Evolutionary conservation across 2,113 vertebrate genomes (phyloP), one percentile per base, ranked within the genome.

Genomic region (Ornithorhynchus anatinus): DNA sequence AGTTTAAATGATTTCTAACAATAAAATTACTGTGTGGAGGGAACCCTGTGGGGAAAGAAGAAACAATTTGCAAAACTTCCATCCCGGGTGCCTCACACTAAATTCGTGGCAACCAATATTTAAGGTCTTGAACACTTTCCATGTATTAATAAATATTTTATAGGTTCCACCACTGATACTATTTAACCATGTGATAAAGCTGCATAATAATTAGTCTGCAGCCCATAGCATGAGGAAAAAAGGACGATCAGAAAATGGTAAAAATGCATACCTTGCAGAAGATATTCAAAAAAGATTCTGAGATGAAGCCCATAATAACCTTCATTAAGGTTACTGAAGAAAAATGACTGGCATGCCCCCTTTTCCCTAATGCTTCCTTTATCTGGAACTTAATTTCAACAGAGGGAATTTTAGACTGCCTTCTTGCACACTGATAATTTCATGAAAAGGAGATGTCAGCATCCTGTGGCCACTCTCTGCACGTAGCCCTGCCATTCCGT

Each of bases 71-170:
- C 32, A 63, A 44, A 62, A 58, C 75, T 45, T 1, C 51, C 75
- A 25, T 4, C 16, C 29, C 40, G 16, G 59, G 6, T 36, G 25
- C 33, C 50, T 32, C 39, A 64, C 84, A 82, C 86, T 81, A 64
- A 70, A 85, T 72, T 58, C 6, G 50, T 54, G 20, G 50, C 76
- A 75, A 7, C 15, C 33, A 85, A 58, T 76, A 82, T 64, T 86
- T 84, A 82, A 82, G 72, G 59, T 67, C 59, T 77, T 71, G 43
- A 58, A 13, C 81, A 68, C n/a, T 83, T 86, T 64, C 35, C 29
- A 84, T 81, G 79, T 85, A 76, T 86, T 75, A 89, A 84, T 88
- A 89, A 86, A 91, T 85, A 86, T 79, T 89, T 77, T 77, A 88
- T 85, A 81, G 52, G 33, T 68, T 81, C 77, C 19, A 75, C 11